Percentiles rank a stretch among this genome's conserved stretches.
Conservation (phyloP, 2,113 vertebrate species). For the Onychostoma macrolepis region DNA sequence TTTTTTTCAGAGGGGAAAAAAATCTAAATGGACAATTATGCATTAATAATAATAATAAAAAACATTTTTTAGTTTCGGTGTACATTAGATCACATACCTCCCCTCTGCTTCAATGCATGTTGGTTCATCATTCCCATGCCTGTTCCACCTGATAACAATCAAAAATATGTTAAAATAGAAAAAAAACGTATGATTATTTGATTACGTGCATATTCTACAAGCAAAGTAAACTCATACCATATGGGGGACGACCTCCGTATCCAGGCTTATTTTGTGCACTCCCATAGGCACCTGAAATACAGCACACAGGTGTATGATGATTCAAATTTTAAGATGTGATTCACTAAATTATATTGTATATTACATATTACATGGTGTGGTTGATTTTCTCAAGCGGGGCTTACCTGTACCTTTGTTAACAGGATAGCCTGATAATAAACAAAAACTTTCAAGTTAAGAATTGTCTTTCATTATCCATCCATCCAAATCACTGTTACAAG, state of each 20-base stretch:
- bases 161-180: background rate
- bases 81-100: slow-evolving; percentile 47
- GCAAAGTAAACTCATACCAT: slow-evolving; percentile 57
- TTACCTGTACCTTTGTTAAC: background rate
- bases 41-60: too few species aligned
- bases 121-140: slow-evolving; percentile 61
- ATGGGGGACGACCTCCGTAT: slow-evolving; percentile 59
- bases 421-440: background rate
- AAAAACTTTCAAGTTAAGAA: background rate
- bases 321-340: background rate
- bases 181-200: background rate
- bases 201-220: background rate
- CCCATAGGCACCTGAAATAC: slow-evolving; percentile 57
- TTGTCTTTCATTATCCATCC: background rate
- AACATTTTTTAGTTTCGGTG: background rate
- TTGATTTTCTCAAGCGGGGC: background rate
- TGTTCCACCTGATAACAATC: slow-evolving; percentile 46
- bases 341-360: background rate
- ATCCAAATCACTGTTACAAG: background rate
- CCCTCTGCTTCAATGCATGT: slow-evolving; percentile 57
- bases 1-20: too few species aligned
- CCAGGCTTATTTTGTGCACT: slow-evolving; percentile 64
- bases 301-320: background rate
- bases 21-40: too few species aligned
- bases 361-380: background rate